These are phyloP conservation scores for Caenorhabditis plicata DNA, from an alignment of 2,888 invertebrate genomes.

Conservation along the genomic window DNA sequence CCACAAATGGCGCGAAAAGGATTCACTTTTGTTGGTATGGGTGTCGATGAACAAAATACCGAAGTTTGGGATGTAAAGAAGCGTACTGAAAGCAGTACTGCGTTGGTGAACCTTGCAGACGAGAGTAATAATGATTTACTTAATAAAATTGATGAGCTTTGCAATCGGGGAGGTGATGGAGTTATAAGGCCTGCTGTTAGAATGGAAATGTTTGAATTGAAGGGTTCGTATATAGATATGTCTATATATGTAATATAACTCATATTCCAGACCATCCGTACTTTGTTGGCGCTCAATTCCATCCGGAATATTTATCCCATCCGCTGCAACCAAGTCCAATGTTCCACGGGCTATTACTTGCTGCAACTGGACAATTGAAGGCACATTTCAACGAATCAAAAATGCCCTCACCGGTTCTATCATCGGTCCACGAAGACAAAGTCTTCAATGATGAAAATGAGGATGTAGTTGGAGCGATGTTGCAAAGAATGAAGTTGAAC, in stretches of 20 bases:
- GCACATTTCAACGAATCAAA: not conserved
- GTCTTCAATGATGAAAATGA: conserved; percentile 1
- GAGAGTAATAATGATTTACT: conserved; percentile 36
- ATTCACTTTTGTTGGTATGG: conserved; percentile 79
- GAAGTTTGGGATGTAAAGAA: conserved; percentile 28
- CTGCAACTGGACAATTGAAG: conserved; percentile 77
- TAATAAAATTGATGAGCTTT: conserved; percentile 54
- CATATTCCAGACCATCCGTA: conserved; percentile 77
- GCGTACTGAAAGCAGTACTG: conserved; percentile 49
- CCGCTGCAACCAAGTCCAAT: conserved; percentile 84
- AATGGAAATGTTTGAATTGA: conserved; percentile 90
- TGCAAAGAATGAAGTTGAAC: conserved; percentile 25
- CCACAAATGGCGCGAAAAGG: conserved; percentile 79
- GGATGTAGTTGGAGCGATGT: conserved; percentile 17
- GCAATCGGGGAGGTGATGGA: conserved; percentile 57
- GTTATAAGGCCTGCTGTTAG: conserved; percentile 70
- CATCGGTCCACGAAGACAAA: conserved; percentile 1
- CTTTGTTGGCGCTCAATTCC: conserved; percentile 93
- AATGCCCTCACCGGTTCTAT: conserved; percentile 1
- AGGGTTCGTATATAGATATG: conserved; percentile 67
- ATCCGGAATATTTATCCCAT: conserved; percentile 81
- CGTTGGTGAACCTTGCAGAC: conserved; percentile 48
- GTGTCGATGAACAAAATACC: conserved; percentile 71
- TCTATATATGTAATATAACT: not conserved
- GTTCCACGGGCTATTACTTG: conserved; percentile 88